Base-by-base conservation (phyloP, 2,888 invertebrate species). In the Caenorhabditis sp. region DNA sequence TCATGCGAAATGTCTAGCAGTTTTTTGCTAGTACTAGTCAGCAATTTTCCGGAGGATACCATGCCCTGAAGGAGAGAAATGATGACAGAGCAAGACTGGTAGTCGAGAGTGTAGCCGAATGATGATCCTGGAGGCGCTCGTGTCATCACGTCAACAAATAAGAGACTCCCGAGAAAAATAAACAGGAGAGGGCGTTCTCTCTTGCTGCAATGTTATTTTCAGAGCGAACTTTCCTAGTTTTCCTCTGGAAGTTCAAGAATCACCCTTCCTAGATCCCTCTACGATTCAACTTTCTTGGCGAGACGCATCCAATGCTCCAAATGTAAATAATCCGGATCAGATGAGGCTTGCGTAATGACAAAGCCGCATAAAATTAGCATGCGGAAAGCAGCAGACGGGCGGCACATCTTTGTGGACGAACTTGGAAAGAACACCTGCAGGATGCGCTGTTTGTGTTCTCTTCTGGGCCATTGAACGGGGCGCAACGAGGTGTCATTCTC, bases 381-480 rank as follows among this genome's bases (percentile, higher is more conserved):
- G 53, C 15, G 24, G 39, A 35, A 53, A 37, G 11, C 20, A 11
- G 37, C 24, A 53, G 22, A 53, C n/a, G n/a, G n/a, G n/a, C n/a
- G n/a, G n/a, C n/a, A n/a, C n/a, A n/a, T n/a, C n/a, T n/a, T n/a
- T n/a, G n/a, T n/a, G n/a, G n/a, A n/a, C n/a, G n/a, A 39, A 48
- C n/a, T 48, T 8, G 22, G 20, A 55, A 65, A 52, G 46, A 65
- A 66, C 66, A 66, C 66, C 66, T 66, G 66, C 48, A 56, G 48
- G 41, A 56, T 53, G 17, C 55, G 55, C 55, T 35, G 9, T 35
- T 13, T 35, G 35, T 13, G 9, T 22, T 63, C 26, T 66, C 56
- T 66, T 66, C 55, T 66, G 66, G 66, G 56, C 48, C 66, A 66
- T 66, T 66, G 66, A 39, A 26, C 50, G 22, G 39, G 13, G 6